Evolutionary conservation across 2,797 vertebrate species (phyloP), one percentile per base, ranked within the genome.

Genomic region (Cryptoblepharus egeriae): DNA sequence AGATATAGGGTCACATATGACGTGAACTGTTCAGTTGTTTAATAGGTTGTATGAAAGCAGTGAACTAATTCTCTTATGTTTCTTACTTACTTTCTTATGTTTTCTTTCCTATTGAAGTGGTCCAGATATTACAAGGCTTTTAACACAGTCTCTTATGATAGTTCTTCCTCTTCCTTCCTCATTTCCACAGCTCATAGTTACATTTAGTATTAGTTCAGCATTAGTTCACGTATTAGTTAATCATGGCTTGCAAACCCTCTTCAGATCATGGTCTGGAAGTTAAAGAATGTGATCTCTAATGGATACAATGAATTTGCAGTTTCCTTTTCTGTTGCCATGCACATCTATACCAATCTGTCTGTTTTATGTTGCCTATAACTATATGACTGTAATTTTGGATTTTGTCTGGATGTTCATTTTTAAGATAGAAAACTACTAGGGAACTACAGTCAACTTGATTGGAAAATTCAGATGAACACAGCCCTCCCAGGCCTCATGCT

Each of bases 21-120:
- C 42, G n/a, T 55, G 69, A 84, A 18, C 68, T 15, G 18, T 67
- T 84, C 63, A 74, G 35, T 67, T 63, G 42, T 13, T 74, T 73
- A 73, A 67, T 49, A 65, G 37, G 24, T 26, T 83, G 57, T 42
- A 28, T 42, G 39, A 71, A 68, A 67, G 49, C 58, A 76, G 63
- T 83, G 73, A 72, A 84, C 70, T n/a, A 67, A 6, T 74, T 68
- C 55, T 58, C 61, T 13, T 42, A 75, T 39, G 35, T 49, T 65
- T 73, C 24, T 63, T 74, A n/a, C 52, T 73, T 81, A 24, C 13
- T 77, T n/a, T n/a, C n/a, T n/a, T n/a, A n/a, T n/a, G n/a, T n/a
- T n/a, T n/a, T n/a, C n/a, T n/a, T n/a, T n/a, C n/a, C n/a, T n/a
- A n/a, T n/a, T n/a, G n/a, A n/a, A n/a, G n/a, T n/a, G 35, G 3